Evolutionary conservation across 2,797 vertebrate genomes (phyloP).

Genomic region (Natrix natrix): DNA sequence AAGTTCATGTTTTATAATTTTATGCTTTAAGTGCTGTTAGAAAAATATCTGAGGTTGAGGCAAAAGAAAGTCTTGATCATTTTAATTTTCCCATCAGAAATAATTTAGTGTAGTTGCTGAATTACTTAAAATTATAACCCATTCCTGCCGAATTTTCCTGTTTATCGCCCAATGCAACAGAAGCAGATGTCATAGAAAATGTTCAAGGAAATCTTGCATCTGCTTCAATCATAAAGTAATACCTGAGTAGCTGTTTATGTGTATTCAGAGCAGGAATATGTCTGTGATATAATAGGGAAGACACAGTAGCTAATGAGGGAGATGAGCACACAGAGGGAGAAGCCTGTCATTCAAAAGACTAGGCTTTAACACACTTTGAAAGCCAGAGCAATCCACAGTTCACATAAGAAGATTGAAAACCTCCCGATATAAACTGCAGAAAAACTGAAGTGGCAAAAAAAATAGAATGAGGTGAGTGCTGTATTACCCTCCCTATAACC

Average conservation of each 20-base stretch:
- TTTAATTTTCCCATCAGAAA: slow-evolving; percentile 44
- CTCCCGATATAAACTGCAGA: neutral
- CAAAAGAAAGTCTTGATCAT: slow-evolving; percentile 20
- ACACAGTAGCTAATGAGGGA: neutral
- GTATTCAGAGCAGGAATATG: neutral
- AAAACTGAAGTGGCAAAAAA: neutral
- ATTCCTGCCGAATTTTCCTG: slow-evolving; percentile 30
- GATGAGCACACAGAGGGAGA: neutral
- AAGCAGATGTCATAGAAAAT: slow-evolving; percentile 8
- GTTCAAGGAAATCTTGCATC: neutral
- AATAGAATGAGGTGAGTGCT: neutral
- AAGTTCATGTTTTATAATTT: neutral
- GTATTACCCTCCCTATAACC: neutral
- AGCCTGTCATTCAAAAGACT: neutral
- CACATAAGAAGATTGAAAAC: neutral
- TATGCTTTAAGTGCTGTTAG: neutral
- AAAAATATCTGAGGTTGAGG: slow-evolving; percentile 1
- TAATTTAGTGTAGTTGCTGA: slow-evolving; percentile 46
- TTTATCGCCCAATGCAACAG: slow-evolving; percentile 20
- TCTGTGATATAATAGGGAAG: neutral
- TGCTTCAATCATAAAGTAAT: slow-evolving; percentile 1
- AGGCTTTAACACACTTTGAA: slow-evolving; percentile 1
- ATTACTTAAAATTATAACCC: slow-evolving; percentile 52
- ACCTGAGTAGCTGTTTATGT: slow-evolving; percentile 5
- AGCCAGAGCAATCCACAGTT: neutral